Evolutionary conservation across 37 sponge, comb jelly and placozoan genomes (phyloP), one percentile per base, ranked within the genome.

Genomic region (Chondrilla cf. caribensis): DNA sequence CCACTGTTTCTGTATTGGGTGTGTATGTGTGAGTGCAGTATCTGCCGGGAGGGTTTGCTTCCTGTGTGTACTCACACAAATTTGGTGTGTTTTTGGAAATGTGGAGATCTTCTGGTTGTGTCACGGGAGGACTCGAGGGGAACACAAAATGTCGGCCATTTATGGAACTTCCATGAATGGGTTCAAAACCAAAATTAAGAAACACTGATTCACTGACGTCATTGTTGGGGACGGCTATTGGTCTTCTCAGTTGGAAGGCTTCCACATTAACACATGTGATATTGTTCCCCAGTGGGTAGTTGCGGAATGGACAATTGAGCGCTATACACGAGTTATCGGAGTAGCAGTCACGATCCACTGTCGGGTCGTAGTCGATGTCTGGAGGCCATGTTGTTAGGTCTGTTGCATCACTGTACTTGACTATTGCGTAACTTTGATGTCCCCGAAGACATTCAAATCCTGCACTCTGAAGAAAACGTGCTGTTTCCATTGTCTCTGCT

Each of bases 171-270:
- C 81, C 66, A n/a, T n/a, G n/a, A 17, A 62, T 54, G 3, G 90
- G 87, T 21, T 84, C 87, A 81, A 93, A 93, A 2, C 90, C 90
- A 80, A 93, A 93, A 64, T 89, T 93, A 21, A 89, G 80, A 40
- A 93, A 93, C 28, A 64, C n/a, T n/a, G 80, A 58, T 78, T 42
- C 3, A 3, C 19, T 60, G 3, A 60, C 47, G 29, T 55, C 51
- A 14, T 31, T 29, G 7, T 54, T 44, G n/a, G 80, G 58, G 28
- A 25, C 26, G 54, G 80, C 37, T 57, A 57, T n/a, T 41, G 85
- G 82, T 17, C 60, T 26, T 18, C 77, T 24, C 5, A 81, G 64
- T 19, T 31, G 33, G 2, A 92, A 39, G 6, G 73, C n/a, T 22
- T 82, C 58, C 1, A 84, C 68, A 47, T 87, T 84, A 0, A 85